Conservation (phyloP, 1,140 invertebrate species). For the Nasonia vitripennis region DNA sequence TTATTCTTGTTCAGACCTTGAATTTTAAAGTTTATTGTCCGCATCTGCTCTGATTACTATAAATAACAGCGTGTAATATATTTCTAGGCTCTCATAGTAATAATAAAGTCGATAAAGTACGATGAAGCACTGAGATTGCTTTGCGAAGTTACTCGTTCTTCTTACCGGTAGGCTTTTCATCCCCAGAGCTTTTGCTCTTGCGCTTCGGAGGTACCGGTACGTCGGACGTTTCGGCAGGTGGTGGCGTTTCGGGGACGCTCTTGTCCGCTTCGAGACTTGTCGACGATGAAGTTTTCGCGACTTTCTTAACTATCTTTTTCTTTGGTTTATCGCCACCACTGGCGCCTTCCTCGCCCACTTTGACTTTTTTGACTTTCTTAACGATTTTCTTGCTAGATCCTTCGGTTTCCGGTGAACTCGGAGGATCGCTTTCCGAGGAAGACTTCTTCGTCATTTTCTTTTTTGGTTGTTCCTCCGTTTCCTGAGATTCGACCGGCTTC, state of each 20-base stretch:
- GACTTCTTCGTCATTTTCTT: conserved; percentile 53
- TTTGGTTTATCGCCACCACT: conserved; percentile 59
- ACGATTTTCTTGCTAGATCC: conserved; percentile 56
- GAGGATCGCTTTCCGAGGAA: conserved; percentile 46
- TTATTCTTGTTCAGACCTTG: neutral
- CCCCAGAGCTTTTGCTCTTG: conserved; percentile 63
- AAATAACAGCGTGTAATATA: neutral
- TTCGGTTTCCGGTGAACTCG: conserved; percentile 53
- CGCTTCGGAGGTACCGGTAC: conserved; percentile 72
- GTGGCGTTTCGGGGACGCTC: conserved; percentile 64
- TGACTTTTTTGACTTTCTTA: conserved; percentile 65
- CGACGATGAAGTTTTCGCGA: conserved; percentile 60
- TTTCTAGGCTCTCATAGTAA: neutral
- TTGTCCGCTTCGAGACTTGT: conserved; percentile 63
- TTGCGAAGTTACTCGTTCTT: conserved; percentile 52
- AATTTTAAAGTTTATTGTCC: neutral
- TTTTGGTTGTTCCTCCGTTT: conserved; percentile 42
- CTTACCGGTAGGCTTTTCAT: conserved; percentile 56
- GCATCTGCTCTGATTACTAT: neutral
- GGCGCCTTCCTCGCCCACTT: conserved; percentile 49
- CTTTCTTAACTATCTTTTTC: conserved; percentile 64
- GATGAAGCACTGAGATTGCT: conserved; percentile 15
- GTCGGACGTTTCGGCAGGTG: conserved; percentile 61
- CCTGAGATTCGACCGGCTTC: conserved; percentile 52
- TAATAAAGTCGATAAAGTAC: neutral